Evolutionary conservation across 1,140 invertebrate species (phyloP), one percentile per base, ranked within the genome.

Genomic region (Aricia agestis): DNA sequence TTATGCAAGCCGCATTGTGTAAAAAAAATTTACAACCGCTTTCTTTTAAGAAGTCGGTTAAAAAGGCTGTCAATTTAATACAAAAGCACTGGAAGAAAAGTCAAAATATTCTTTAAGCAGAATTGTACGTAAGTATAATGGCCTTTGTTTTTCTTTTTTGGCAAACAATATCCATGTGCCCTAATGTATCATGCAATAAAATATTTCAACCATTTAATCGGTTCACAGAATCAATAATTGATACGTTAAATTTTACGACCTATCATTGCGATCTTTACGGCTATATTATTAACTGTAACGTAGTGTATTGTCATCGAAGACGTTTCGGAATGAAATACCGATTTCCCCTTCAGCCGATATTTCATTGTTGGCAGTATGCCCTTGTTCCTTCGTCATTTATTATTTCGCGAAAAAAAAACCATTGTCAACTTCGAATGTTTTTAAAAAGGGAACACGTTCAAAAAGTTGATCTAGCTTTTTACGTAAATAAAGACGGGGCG

Each of bases 331-430:
- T 3, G 18, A 31, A 63, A 18, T 63, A 19, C 10, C 59, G 59
- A 63, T 63, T 25, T 63, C 59, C 59, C 59, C 59, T 63, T 17
- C 1, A 63, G 59, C 17, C 59, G 59, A 63, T 63, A 19, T 63
- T 63, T 63, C 59, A 19, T 63, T 63, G 59, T 63, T 63, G 59
- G 59, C 59, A 19, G 59, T 63, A 63, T 63, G 59, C 59, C 59
- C 59, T 63, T 63, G 17, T 63, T 19, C 59, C 59, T n/a, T 19
- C 19, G 59, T 63, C 59, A 63, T 63, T 63, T 25, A 19, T 63
- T 25, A 19, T 11, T 63, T 18, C 10, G 59, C 59, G 59, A 63
- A 63, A 63, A 59, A 63, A 52, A 63, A 63, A 19, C 59, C 19
- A 63, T 63, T 63, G 59, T 19, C 59, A 11, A 63, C 18, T 63